Evolutionary conservation across 2,888 invertebrate genomes (phyloP).

Genomic region (Brenthis hecate): DNA sequence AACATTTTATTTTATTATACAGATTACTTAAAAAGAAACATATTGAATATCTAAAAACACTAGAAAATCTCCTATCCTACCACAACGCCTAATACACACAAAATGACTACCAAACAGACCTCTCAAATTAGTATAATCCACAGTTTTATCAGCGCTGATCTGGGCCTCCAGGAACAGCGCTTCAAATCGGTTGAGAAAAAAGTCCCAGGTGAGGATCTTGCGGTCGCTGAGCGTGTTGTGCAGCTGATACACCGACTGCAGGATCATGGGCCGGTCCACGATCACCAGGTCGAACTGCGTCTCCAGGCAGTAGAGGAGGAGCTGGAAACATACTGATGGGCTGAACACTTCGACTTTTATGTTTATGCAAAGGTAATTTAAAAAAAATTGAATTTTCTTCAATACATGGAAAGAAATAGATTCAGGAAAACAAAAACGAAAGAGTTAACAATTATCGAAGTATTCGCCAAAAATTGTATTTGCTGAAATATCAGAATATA

Average conservation of each 20-base stretch:
- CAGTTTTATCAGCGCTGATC: slow-evolving; percentile 91
- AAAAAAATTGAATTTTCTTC: too few relatives aligned
- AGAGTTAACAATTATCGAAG: too few relatives aligned
- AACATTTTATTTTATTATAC: too few relatives aligned
- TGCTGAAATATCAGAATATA: too few relatives aligned
- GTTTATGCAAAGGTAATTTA: too few relatives aligned
- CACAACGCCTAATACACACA: neutral
- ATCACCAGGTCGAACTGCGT: slow-evolving; percentile 99
- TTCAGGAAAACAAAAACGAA: too few relatives aligned
- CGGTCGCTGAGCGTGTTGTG: slow-evolving; percentile 96
- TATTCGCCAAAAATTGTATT: too few relatives aligned
- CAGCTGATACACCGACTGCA: slow-evolving; percentile 96
- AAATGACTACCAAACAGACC: slow-evolving; percentile 73
- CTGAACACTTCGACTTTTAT: too few relatives aligned
- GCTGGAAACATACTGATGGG: slow-evolving; percentile 70
- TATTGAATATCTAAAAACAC: too few relatives aligned
- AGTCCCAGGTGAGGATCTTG: slow-evolving; percentile 96
- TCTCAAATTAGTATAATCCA: slow-evolving; percentile 91
- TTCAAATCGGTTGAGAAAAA: slow-evolving; percentile 97
- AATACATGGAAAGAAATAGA: too few relatives aligned
- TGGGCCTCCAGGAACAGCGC: slow-evolving; percentile 98
- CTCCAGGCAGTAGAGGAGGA: slow-evolving; percentile 96
- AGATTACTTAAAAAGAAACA: too few relatives aligned
- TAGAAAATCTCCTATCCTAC: too few relatives aligned
- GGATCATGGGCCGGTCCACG: slow-evolving; percentile 96